Conservation (phyloP, 2,113 vertebrate genomes). For the Trichechus manatus region DNA sequence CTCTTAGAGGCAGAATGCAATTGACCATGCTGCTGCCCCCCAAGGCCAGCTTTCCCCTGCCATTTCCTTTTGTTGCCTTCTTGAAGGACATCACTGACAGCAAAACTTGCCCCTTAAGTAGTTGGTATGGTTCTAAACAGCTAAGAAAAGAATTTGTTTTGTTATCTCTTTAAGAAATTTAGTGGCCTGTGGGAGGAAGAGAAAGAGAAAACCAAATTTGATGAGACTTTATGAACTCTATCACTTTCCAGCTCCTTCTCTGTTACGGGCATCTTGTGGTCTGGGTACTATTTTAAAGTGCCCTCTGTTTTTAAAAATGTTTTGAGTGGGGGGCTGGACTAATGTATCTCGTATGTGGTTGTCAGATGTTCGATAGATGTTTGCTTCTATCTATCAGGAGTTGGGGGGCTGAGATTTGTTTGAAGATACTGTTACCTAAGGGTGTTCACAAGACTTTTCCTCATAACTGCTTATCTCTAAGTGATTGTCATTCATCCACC, state of each 20-base stretch:
- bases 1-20: background rate
- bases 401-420: constrained; percentile 1
- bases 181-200: background rate
- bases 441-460: background rate
- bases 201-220: constrained; percentile 34
- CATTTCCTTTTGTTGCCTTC: background rate
- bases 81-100: background rate
- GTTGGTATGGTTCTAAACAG: constrained; percentile 4
- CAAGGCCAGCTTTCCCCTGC: background rate
- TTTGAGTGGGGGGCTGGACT: background rate
- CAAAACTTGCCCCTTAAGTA: background rate
- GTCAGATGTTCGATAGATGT: background rate
- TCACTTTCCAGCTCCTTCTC: background rate
- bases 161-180: background rate
- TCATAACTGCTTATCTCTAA: background rate
- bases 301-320: background rate
- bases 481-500: constrained; percentile 15
- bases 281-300: constrained; percentile 15
- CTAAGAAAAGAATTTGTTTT: background rate
- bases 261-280: background rate
- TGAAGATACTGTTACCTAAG: constrained; percentile 19
- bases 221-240: background rate
- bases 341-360: background rate
- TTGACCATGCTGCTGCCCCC: background rate
- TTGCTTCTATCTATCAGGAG: constrained; percentile 1